Conservation (phyloP, 1,140 invertebrate genomes). For the Pemphigus obesinymphae region DNA sequence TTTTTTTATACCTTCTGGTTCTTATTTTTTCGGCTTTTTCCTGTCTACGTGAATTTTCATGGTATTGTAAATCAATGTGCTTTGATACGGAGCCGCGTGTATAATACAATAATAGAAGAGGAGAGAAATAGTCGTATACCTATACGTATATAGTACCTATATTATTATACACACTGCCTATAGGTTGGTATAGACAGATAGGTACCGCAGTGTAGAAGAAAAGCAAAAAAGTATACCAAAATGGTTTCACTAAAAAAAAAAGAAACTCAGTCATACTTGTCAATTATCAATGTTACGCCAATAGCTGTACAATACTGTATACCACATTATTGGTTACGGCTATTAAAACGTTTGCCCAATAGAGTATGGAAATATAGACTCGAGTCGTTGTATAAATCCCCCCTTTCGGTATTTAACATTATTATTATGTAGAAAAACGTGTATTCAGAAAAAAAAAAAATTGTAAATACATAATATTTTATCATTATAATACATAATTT, state of each 20-base stretch:
- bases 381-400: not conserved
- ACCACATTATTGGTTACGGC: slow-evolving; percentile 25
- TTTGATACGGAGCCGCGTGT: not conserved
- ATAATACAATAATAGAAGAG: slow-evolving; percentile 16
- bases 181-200: not conserved
- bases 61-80: slow-evolving; percentile 12
- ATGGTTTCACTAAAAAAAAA: slow-evolving; percentile 33
- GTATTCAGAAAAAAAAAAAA: too few species aligned
- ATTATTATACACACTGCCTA: not conserved
- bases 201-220: not conserved
- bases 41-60: slow-evolving; percentile 21
- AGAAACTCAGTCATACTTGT: slow-evolving; percentile 37
- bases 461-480: too few species aligned
- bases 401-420: not conserved
- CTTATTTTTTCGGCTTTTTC: not conserved
- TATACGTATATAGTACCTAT: not conserved
- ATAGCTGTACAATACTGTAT: slow-evolving; percentile 36
- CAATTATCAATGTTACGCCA: slow-evolving; percentile 39
- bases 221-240: slow-evolving; percentile 6
- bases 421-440: not conserved
- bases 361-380: slow-evolving; percentile 10
- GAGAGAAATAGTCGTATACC: not conserved
- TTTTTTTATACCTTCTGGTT: not conserved
- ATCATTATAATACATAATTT: too few species aligned
- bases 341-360: slow-evolving; percentile 40